Conservation (phyloP, 2,888 invertebrate species). For the Synanthedon myopaeformis region DNA sequence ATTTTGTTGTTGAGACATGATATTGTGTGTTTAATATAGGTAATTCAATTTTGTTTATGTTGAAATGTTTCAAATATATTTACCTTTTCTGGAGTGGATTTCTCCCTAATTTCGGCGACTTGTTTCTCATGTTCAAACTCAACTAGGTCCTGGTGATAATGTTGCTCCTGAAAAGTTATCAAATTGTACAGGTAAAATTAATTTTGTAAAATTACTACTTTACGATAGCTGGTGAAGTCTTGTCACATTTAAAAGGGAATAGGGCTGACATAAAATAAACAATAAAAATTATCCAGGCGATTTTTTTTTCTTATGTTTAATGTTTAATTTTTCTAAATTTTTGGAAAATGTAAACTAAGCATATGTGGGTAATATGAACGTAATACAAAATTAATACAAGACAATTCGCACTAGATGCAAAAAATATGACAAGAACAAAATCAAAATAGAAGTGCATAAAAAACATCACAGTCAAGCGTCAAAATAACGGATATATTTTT, state of each 20-base stretch:
- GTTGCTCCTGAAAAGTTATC: constrained; percentile 69
- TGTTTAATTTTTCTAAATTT: neutral
- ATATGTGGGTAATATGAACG: no score
- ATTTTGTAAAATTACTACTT: neutral
- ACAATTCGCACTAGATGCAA: no score
- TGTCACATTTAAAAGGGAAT: neutral
- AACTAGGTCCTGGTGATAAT: constrained; percentile 78
- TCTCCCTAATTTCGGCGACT: constrained; percentile 75
- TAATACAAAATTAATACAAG: no score
- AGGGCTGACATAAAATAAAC: neutral
- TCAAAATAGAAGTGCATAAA: no score
- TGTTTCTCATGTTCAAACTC: constrained; percentile 82
- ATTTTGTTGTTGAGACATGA: no score
- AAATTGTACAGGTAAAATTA: no score
- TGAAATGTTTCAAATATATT: constrained; percentile 2
- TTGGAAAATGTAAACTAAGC: no score
- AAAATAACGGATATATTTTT: no score
- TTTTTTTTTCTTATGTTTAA: neutral
- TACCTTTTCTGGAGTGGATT: constrained; percentile 88
- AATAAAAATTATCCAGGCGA: no score
- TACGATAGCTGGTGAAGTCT: neutral
- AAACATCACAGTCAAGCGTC: no score
- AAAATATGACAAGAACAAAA: no score
- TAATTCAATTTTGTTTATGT: neutral
- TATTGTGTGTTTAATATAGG: neutral